phyloP scores from a whole-genome alignment of 1,140 invertebrate species.

The Thaumatotibia leucotreta region DNA sequence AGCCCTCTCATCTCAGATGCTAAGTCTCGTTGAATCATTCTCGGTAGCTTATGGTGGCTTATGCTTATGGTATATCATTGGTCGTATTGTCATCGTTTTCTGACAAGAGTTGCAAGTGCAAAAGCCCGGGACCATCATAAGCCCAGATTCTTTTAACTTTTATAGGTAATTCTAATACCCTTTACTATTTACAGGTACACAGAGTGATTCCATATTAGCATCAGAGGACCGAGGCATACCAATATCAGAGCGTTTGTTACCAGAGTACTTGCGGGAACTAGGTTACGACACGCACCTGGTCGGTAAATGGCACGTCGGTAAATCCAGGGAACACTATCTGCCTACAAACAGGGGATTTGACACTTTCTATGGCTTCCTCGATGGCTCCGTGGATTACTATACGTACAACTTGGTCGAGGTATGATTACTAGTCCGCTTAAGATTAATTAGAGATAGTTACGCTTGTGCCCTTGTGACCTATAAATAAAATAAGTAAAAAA shows the following conservation, averaged over 20 bases:
- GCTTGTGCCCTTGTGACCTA: too few relatives aligned
- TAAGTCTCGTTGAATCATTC: too few relatives aligned
- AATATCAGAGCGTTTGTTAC: slow-evolving; percentile 81
- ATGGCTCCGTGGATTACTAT: slow-evolving; percentile 87
- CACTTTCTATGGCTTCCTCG: slow-evolving; percentile 88
- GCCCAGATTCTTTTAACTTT: too few relatives aligned
- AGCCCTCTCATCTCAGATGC: too few relatives aligned
- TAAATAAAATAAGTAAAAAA: too few relatives aligned
- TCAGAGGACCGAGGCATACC: slow-evolving; percentile 84
- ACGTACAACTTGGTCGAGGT: slow-evolving; percentile 79
- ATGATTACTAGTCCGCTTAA: slow-evolving; percentile 12
- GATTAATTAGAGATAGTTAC: not conserved
- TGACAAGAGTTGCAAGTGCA: too few relatives aligned
- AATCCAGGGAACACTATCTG: slow-evolving; percentile 81
- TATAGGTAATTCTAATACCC: not conserved
- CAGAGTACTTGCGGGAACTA: slow-evolving; percentile 82
- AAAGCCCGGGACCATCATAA: too few relatives aligned
- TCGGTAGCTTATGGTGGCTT: too few relatives aligned
- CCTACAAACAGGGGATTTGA: slow-evolving; percentile 88
- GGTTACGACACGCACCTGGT: slow-evolving; percentile 89
- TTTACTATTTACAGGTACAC: slow-evolving; percentile 78
- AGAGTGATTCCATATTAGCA: slow-evolving; percentile 84
- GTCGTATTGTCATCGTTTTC: too few relatives aligned
- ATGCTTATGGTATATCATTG: too few relatives aligned
- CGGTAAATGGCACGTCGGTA: slow-evolving; percentile 93